Base-by-base conservation (phyloP, 1,140 invertebrate genomes). In the Micrasema longulum region DNA sequence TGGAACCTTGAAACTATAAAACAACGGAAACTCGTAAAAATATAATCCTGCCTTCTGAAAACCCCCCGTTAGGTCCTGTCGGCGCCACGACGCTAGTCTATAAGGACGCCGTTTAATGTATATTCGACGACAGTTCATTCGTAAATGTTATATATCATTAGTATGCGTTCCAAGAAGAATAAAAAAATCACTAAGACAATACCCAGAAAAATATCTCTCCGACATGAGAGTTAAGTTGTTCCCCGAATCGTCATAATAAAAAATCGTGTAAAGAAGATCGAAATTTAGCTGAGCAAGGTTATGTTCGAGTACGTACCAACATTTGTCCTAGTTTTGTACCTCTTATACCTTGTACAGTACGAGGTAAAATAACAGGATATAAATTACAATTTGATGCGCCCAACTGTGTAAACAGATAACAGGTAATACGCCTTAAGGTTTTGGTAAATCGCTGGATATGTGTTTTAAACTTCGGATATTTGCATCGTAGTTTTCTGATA, bases 1-100 rank as follows among this genome's bases (percentile, higher is more conserved):
- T 10, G 57, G 23, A 35, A 38, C 22, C 47, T 38, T 47, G 16
- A 14, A 71, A 71, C 73, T 71, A 71, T 71, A 71, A 71, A 75
- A 71, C 73, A 69, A 71, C 73, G 73, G 73, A 71, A 75, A 64
- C 73, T 75, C 73, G 69, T 75, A 75, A 75, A 66, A 75, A 71
- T 71, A 71, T 67, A 69, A 75, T 75, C 73, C 73, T 50, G 64
- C 41, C 55, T 3, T 35, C 36, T 35, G 60, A 35, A 43, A 55
- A 16, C 23, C 50, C 35, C 26, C 53, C 36, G 16, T 22, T 35
- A 16, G 5, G 55, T 38, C 62, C 47, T 47, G 60, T 36, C 57
- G 52, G 23, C 35, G 38, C 43, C 52, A 23, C 43, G 22, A 26
- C 57, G 38, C 36, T 45, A 38, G 14, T 9, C 43, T 45, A 2